phyloP scores from a whole-genome alignment of 2,888 invertebrate species.

The Teleiodes luculella region DNA sequence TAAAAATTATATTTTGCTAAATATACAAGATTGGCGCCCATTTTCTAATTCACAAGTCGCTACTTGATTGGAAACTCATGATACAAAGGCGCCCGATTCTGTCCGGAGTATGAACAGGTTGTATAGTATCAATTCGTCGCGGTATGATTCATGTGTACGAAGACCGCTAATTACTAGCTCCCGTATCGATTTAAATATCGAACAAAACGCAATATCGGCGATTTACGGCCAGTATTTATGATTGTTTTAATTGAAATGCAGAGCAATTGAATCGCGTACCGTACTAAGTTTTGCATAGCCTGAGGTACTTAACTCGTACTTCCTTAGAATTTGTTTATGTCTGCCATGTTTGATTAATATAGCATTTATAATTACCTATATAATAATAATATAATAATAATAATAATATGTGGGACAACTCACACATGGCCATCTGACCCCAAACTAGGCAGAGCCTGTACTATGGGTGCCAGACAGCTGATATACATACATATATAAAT shows the following conservation, averaged over 20 bases:
- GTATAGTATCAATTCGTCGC: constrained; percentile 21
- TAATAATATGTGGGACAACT: too few relatives aligned
- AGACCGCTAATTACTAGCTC: constrained; percentile 39
- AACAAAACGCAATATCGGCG: constrained; percentile 33
- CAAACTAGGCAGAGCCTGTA: too few relatives aligned
- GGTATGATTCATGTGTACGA: constrained; percentile 12
- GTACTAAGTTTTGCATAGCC: neutral
- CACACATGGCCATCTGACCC: too few relatives aligned
- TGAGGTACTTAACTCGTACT: neutral
- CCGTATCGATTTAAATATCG: constrained; percentile 45
- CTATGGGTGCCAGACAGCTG: too few relatives aligned
- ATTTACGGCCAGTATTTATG: constrained; percentile 52
- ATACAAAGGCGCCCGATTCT: neutral
- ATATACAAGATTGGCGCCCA: too few relatives aligned
- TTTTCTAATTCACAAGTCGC: too few relatives aligned
- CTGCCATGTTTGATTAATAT: neutral
- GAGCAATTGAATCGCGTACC: constrained; percentile 19
- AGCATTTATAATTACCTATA: too few relatives aligned
- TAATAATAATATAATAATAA: too few relatives aligned
- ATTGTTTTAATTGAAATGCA: constrained; percentile 58
- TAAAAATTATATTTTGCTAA: too few relatives aligned
- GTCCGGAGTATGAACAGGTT: neutral
- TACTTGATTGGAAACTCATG: too few relatives aligned
- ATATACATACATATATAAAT: too few relatives aligned
- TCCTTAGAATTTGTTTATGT: constrained; percentile 12